phyloP scores from a whole-genome alignment of 2,797 vertebrate genomes.

The Acrossocheilus wenchowensis region DNA sequence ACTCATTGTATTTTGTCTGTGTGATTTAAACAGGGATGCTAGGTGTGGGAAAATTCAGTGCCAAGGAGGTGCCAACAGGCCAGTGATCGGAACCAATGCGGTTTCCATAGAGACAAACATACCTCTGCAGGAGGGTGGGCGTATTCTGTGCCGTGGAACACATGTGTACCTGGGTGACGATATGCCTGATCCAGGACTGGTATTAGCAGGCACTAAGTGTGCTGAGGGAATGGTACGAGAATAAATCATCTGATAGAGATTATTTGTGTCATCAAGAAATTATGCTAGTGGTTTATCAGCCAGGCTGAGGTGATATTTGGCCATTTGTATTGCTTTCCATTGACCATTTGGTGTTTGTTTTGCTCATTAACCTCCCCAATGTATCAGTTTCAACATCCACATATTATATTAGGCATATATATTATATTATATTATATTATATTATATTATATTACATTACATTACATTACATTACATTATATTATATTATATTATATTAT shows the following conservation, averaged over 20 bases:
- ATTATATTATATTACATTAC: background rate
- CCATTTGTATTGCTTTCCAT: background rate
- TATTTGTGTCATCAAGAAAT: background rate
- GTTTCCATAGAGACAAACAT: conserved; percentile 99
- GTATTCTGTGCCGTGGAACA: conserved; percentile 93
- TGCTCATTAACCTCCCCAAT: background rate
- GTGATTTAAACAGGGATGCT: conserved; percentile 84
- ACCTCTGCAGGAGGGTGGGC: conserved; percentile 90
- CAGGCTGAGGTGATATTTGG: background rate
- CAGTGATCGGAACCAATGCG: conserved; percentile 96
- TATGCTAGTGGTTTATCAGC: background rate
- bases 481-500: background rate
- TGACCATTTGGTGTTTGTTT: background rate
- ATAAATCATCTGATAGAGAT: background rate
- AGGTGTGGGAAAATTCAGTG: conserved; percentile 99
- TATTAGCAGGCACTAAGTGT: conserved; percentile 95
- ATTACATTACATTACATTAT: background rate
- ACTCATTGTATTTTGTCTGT: conserved; percentile 24
- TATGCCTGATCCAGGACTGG: conserved; percentile 96
- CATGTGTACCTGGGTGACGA: conserved; percentile 97
- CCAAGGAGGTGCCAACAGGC: conserved; percentile 95
- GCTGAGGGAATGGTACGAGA: conserved; percentile 88
- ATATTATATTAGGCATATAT: background rate
- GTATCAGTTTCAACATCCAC: background rate
- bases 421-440: background rate